These are phyloP conservation scores for Megaceryle torquata DNA, from an alignment of 2,113 vertebrate species.

Conservation along the genomic window DNA sequence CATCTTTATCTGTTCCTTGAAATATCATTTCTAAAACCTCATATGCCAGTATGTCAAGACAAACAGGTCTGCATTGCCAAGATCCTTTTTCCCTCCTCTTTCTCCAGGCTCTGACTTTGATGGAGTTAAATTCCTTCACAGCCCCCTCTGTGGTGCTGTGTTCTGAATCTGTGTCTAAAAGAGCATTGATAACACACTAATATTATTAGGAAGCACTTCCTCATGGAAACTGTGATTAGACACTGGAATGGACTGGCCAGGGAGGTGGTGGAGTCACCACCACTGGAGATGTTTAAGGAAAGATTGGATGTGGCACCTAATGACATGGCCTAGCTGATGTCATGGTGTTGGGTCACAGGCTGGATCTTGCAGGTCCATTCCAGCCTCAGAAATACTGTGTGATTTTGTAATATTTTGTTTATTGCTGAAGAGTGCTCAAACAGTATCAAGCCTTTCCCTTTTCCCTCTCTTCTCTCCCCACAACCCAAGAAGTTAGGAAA, in stretches of 20 bases:
- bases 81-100: neutral
- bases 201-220: too few relatives aligned
- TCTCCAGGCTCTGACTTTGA: neutral
- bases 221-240: too few relatives aligned
- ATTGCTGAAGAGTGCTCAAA: neutral
- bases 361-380: too few relatives aligned
- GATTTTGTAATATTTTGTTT: neutral
- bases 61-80: neutral
- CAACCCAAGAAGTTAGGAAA: neutral
- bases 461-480: neutral
- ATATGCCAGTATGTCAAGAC: neutral
- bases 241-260: too few relatives aligned
- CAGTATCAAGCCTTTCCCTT: neutral
- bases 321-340: too few relatives aligned
- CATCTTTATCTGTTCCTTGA: conserved; percentile 30
- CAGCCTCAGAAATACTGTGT: too few relatives aligned
- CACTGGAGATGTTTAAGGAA: too few relatives aligned
- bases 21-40: conserved; percentile 27
- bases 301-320: too few relatives aligned
- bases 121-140: neutral
- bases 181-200: neutral
- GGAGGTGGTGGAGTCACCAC: too few relatives aligned
- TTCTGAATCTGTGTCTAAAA: neutral
- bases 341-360: too few relatives aligned
- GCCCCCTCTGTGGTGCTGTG: neutral